These are phyloP conservation scores for Pyrgus malvae DNA, from an alignment of 2,888 invertebrate genomes.

Conservation along the genomic window DNA sequence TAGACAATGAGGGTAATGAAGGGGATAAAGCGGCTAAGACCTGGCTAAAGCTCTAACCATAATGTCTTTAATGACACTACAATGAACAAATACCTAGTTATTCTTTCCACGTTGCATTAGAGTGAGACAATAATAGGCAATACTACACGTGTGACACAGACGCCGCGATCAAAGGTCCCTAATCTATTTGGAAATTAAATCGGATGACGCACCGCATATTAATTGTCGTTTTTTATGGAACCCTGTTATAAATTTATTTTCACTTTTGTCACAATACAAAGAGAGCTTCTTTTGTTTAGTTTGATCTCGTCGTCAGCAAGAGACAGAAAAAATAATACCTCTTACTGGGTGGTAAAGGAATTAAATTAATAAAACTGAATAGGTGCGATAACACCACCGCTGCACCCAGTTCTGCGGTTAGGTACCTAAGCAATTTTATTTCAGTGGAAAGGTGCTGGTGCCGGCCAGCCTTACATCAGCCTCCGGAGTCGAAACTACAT, in stretches of 20 bases:
- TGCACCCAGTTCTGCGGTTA: too few species aligned
- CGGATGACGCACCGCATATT: slow-evolving; percentile 35
- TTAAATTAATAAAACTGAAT: too few species aligned
- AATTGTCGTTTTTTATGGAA: slow-evolving; percentile 29
- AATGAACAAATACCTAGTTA: slow-evolving; percentile 11
- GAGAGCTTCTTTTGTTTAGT: neutral
- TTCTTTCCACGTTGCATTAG: slow-evolving; percentile 16
- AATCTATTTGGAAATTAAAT: slow-evolving; percentile 46
- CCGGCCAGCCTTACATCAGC: too few species aligned
- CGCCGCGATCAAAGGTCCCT: slow-evolving; percentile 40
- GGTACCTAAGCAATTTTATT: too few species aligned
- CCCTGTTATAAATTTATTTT: slow-evolving; percentile 33
- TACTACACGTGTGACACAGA: slow-evolving; percentile 16
- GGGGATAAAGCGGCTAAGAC: neutral
- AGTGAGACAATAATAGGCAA: slow-evolving; percentile 34
- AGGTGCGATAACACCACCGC: too few species aligned
- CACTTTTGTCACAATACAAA: too few species aligned
- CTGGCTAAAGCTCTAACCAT: slow-evolving; percentile 1
- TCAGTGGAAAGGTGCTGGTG: too few species aligned
- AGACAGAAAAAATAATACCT: too few species aligned
- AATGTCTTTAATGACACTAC: slow-evolving; percentile 30
- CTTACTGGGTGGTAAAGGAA: too few species aligned
- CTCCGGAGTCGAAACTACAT: too few species aligned
- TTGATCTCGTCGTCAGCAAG: too few species aligned
- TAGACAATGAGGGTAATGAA: too few species aligned